Base-by-base conservation (phyloP, 1,140 invertebrate genomes). In the Drosophila subpulchrella region DNA sequence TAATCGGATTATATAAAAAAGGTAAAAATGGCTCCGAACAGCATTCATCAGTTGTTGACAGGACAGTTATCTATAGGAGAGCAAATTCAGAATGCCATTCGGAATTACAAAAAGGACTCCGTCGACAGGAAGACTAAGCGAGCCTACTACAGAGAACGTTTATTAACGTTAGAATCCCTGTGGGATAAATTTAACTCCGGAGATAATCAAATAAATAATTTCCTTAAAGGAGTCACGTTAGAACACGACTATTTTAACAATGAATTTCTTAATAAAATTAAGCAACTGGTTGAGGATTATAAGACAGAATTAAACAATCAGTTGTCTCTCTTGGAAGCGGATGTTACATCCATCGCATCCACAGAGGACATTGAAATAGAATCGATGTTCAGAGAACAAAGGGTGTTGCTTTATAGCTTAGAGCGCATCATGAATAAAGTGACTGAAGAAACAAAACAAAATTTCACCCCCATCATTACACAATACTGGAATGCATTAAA, bases 81-180 rank as follows among this genome's bases (percentile, higher is more conserved):
- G 13, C 39, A 41, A 41, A 41, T 42, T 42, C n/a, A 17, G 7
- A 41, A 42, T 17, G n/a, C 7, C 7, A 42, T 42, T 42, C 12
- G 38, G 38, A 39, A 39, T 39, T 39, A 39, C 12, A 39, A 39
- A 39, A 39, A 15, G 41, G 41, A n/a, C 2, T 42, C 41, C 6
- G n/a, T 8, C 39, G n/a, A 41, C 39, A 15, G 39, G n/a, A 41
- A 15, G 39, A 15, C 6, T 15, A 41, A 41, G n/a, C n/a, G 6
- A 41, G 13, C 39, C 39, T 42, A 42, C n/a, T 42, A 42, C 12
- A 39, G 38, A 39, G 41, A 42, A 42, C 41, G 15, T 42, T 42
- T 42, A 42, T 42, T 42, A 42, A 39, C 41, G 15, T 42, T 17
- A 42, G 41, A 42, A 42, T 42, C 41, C n/a, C 2, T 42, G 41